Base-by-base conservation (phyloP, 2,888 invertebrate species). In the Dione vanillae region DNA sequence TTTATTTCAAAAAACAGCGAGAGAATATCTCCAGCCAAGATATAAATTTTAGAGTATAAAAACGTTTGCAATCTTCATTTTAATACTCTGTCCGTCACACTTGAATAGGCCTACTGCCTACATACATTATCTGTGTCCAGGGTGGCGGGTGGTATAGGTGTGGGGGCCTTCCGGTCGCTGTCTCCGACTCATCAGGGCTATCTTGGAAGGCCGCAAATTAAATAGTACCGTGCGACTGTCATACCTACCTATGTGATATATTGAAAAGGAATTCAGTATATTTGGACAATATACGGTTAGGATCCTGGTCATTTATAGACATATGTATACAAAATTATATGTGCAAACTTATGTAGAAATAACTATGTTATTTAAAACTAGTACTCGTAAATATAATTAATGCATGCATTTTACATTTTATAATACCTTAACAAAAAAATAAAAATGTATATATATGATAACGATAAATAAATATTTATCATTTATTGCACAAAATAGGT, bases 151-250 rank as follows among this genome's bases (percentile, higher is more conserved):
- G 77, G 76, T 78, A 77, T 45, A 76, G 75, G 77, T 74, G 77
- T 82, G 78, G 84, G 83, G 81, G 79, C 77, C 85, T 87, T 91
- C 91, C 91, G 88, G 85, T 83, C 87, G 88, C 89, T 89, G 92
- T 91, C 91, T 91, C 88, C 90, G 87, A 82, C 89, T 89, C 90
- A 88, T 90, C 91, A 89, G 87, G 85, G 88, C 89, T 90, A 92
- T 92, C 92, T 92, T 90, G 86, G 85, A 83, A 79, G 85, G 80
- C 87, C 88, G 89, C 89, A 89, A 92, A 91, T 91, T 92, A 91
- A 91, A 91, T 91, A 90, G 83, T 88, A 84, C 83, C 83, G 81
- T 84, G 78, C 80, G 79, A 74, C 78, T 74, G 77, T 74, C 78
- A 78, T 77, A 75, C 76, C 80, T 76, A 70, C 66, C 66, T 74